Percentiles rank a stretch among this genome's conserved stretches.
Evolutionary conservation across 64 coral and sea anemone genomes (phyloP).

Genomic region (Actinia equina): DNA sequence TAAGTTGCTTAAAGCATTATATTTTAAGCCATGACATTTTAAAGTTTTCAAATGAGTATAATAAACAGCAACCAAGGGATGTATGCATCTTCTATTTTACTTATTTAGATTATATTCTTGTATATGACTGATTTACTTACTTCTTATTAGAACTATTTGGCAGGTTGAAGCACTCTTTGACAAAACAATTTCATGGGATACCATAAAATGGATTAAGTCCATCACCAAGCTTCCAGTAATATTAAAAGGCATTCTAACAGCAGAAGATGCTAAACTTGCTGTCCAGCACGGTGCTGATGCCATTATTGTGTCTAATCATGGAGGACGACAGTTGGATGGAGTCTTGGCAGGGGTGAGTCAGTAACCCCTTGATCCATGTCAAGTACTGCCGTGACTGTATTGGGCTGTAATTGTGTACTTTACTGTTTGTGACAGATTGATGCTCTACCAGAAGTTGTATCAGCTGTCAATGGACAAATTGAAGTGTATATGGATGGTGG

Average conservation of each 20-base stretch:
- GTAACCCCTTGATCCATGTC: neutral
- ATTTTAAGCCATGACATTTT: too few species aligned
- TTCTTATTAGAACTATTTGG: slow-evolving; percentile 20
- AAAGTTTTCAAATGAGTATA: too few species aligned
- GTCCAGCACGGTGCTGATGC: slow-evolving; percentile 61
- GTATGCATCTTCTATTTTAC: too few species aligned
- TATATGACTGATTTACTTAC: neutral
- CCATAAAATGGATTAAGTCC: slow-evolving; percentile 41
- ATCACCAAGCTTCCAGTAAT: slow-evolving; percentile 58
- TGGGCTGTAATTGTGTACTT: neutral
- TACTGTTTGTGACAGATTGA: slow-evolving; percentile 61
- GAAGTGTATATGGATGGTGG: slow-evolving; percentile 94
- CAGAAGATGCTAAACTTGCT: slow-evolving; percentile 66
- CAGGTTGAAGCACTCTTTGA: slow-evolving; percentile 37
- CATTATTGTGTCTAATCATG: slow-evolving; percentile 59
- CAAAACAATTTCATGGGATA: slow-evolving; percentile 26
- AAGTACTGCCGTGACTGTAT: neutral
- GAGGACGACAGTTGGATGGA: slow-evolving; percentile 62
- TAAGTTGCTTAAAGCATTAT: too few species aligned
- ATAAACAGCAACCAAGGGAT: too few species aligned
- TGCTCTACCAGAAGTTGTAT: slow-evolving; percentile 71
- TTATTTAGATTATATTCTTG: neutral
- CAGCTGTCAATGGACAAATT: slow-evolving; percentile 54
- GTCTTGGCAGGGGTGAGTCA: slow-evolving; percentile 46
- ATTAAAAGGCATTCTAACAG: slow-evolving; percentile 67